These are phyloP conservation scores for Rhagium mordax DNA, from an alignment of 2,888 invertebrate genomes.

Conservation along the genomic window DNA sequence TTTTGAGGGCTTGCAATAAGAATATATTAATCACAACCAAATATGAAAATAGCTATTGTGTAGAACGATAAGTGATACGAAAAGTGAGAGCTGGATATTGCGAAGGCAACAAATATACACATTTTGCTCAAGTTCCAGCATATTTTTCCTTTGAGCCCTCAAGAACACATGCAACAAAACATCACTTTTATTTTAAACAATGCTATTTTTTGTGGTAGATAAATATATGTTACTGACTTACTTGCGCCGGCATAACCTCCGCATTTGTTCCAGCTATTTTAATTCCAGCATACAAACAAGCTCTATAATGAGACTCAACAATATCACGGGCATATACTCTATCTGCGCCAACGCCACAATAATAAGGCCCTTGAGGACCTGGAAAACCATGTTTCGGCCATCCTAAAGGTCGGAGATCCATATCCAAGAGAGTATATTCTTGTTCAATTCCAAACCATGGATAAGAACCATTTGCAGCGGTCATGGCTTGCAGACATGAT, in stretches of 20 bases:
- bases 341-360: slow-evolving; percentile 97
- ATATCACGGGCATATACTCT: slow-evolving; percentile 96
- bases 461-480: slow-evolving; percentile 79
- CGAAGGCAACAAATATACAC: too few relatives aligned
- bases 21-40: too few relatives aligned
- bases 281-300: slow-evolving; percentile 95
- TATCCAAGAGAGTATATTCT: slow-evolving; percentile 91
- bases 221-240: slow-evolving; percentile 50
- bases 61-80: too few relatives aligned
- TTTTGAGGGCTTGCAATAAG: too few relatives aligned
- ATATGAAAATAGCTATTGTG: too few relatives aligned
- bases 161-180: too few relatives aligned
- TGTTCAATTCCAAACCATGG: slow-evolving; percentile 97
- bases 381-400: slow-evolving; percentile 97
- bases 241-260: slow-evolving; percentile 98
- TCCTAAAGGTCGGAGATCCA: slow-evolving; percentile 89
- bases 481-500: slow-evolving; percentile 82
- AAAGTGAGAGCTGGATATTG: too few relatives aligned
- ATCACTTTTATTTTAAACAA: too few relatives aligned
- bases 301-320: slow-evolving; percentile 96
- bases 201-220: too few relatives aligned
- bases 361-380: slow-evolving; percentile 98
- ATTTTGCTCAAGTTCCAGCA: too few relatives aligned
- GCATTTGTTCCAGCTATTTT: slow-evolving; percentile 96
- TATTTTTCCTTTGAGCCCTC: too few relatives aligned